Base-by-base conservation (phyloP, 2,888 invertebrate genomes). In the Cyclophora albipunctata region DNA sequence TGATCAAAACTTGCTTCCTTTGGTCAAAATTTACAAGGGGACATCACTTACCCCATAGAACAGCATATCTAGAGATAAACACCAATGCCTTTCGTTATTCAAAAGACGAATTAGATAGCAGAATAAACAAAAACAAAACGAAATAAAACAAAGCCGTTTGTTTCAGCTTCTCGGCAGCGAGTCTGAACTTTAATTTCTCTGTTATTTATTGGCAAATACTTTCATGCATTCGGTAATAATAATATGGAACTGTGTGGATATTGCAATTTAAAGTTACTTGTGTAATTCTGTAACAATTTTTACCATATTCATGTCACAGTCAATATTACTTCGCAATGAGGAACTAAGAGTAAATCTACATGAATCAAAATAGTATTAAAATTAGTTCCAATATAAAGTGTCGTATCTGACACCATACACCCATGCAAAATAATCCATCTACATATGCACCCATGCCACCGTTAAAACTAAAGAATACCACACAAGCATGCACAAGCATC, bases 121-220 rank as follows among this genome's bases (percentile, higher is more conserved):
- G 84, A 84, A 75, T 73, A 81, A 84, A 20, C 20, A 20, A 72
- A 54, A 59, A 73, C 69, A 63, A 65, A 70, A 62, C 52, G 59
- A 61, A 68, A 71, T 67, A 65, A 69, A 61, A 64, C 63, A 64
- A 78, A 83, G 76, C 78, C 75, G 74, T 74, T 62, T 71, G 68
- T 63, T 63, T 66, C 62, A 58, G 54, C 59, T 68, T 62, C 63
- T 37, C 37, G 37, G 37, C 5, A 37, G 37, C 5, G 37, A 37
- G 4, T 37, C 37, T 20, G 5, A 37, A 37, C 37, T 20, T 20
- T 64, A 67, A 63, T 66, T 57, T 62, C 73, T 61, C 43, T 33
- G 72, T 76, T 78, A 82, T 84, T 86, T 87, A 87, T 87, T 87
- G 87, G 86, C 86, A 87, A 87, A 87, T 81, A 87, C 86, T 83